These are phyloP conservation scores for Drosophila rufa DNA, from an alignment of 1,140 invertebrate species.

Conservation along the genomic window DNA sequence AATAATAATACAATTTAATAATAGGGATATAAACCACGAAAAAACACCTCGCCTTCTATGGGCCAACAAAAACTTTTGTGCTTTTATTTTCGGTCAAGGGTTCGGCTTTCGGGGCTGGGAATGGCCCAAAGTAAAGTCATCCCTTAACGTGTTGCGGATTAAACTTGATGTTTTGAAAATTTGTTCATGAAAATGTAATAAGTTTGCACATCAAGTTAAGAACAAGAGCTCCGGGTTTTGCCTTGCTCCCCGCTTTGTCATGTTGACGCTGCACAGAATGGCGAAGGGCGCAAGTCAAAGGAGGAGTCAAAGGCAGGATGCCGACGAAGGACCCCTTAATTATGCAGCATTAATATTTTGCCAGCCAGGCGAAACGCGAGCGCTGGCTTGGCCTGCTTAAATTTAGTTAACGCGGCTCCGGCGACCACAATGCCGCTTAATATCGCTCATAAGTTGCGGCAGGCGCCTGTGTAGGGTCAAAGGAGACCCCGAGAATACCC, in stretches of 20 bases:
- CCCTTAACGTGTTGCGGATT: constrained; percentile 43
- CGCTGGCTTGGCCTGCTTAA: constrained; percentile 50
- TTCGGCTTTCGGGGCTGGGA: neutral
- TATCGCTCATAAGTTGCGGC: constrained; percentile 39
- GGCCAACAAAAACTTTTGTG: constrained; percentile 10
- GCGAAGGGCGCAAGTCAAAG: constrained; percentile 23
- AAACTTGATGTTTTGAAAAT: constrained; percentile 40
- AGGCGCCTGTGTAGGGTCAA: constrained; percentile 2
- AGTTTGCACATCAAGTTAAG: constrained; percentile 42
- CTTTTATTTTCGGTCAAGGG: constrained; percentile 1
- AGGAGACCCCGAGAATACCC: neutral
- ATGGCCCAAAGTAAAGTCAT: constrained; percentile 20
- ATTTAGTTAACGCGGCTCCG: constrained; percentile 65
- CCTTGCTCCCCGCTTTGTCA: constrained; percentile 34
- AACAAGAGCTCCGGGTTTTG: constrained; percentile 10
- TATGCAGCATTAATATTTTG: constrained; percentile 78
- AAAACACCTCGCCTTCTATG: constrained; percentile 8
- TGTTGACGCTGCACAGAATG: constrained; percentile 24
- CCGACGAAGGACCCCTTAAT: constrained; percentile 47
- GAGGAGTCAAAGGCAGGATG: constrained; percentile 12
- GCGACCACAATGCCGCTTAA: constrained; percentile 56
- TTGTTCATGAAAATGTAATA: constrained; percentile 48
- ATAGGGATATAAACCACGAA: constrained; percentile 1
- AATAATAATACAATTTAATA: constrained; percentile 18
- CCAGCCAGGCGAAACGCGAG: constrained; percentile 62